Percentiles rank a stretch among this genome's conserved stretches.
Evolutionary conservation across 2,888 invertebrate species (phyloP).

Genomic region (Nephrotoma flavescens): DNA sequence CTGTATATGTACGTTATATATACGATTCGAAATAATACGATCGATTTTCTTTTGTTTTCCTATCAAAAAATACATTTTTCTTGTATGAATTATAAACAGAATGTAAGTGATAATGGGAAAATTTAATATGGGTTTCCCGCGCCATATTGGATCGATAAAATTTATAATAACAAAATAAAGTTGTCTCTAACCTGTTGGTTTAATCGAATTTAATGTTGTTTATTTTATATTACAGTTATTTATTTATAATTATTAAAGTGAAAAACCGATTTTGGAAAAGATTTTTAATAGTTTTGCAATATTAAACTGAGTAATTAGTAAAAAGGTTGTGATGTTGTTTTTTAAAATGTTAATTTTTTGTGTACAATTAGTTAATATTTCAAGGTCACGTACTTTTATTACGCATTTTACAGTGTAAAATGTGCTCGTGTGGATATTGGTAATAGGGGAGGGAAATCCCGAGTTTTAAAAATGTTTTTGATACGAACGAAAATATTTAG

Average conservation of each 20-base stretch:
- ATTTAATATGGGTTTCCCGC: slow-evolving; percentile 7
- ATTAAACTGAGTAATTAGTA: too few species aligned
- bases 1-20: background rate
- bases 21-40: background rate
- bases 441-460: background rate
- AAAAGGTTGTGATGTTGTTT: background rate
- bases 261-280: too few species aligned
- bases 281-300: too few species aligned
- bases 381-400: background rate
- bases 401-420: background rate
- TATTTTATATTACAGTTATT: background rate
- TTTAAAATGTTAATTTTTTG: background rate
- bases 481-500: background rate
- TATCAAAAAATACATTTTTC: background rate
- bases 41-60: background rate
- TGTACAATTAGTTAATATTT: background rate
- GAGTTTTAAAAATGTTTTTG: background rate
- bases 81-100: background rate
- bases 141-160: slow-evolving; percentile 18
- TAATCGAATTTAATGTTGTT: background rate
- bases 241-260: too few species aligned
- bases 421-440: background rate
- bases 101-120: background rate
- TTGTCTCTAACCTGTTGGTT: background rate
- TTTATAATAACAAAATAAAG: background rate